Base-by-base conservation (phyloP, 2,113 vertebrate species). In the Eurystomus gularis region DNA sequence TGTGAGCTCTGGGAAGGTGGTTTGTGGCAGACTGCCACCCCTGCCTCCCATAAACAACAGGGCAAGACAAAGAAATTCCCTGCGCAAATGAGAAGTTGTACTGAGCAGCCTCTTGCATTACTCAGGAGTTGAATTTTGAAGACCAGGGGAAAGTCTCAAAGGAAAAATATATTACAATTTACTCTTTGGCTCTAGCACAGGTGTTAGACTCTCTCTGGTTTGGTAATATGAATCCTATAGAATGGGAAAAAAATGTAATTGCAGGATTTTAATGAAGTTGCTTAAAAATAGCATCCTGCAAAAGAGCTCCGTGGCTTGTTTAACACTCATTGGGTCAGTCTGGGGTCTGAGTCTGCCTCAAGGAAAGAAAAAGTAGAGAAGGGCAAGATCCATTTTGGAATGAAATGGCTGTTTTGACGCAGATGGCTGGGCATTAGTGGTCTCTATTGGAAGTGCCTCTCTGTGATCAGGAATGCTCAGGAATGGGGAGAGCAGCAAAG, bases 401-500 rank as follows among this genome's bases (percentile, higher is more conserved):
- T 8, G 23, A 11, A 51, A 39, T 7, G 9, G 39, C 40, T 49
- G 62, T 10, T 86, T 17, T 71, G 76, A 1, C 26, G 48, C 77
- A 90, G 42, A n/a, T 33, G 1, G 0, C 40, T 37, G 39, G 68
- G 76, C 29, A 18, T 4, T 15, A 39, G 7, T 2, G 0, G 40
- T 18, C n/a, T 2, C 2, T 0, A 3, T 7, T 48, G 19, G 39
- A 51, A 17, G 16, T 61, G 44, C 46, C 42, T 7, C 17, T 58
- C 78, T 31, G 28, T 35, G 69, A 33, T 1, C 49, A 55, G 83
- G n/a, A 62, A 17, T 24, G 35, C 20, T 64, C 42, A 65, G 86
- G 52, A 54, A 62, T 2, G 24, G 17, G 23, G 10, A 64, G 20
- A 46, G 4, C 58, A 81, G 60, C 28, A 73, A 69, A 49, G 69